These are phyloP conservation scores for Diaphora mendica DNA, from an alignment of 2,888 invertebrate genomes.

Conservation along the genomic window DNA sequence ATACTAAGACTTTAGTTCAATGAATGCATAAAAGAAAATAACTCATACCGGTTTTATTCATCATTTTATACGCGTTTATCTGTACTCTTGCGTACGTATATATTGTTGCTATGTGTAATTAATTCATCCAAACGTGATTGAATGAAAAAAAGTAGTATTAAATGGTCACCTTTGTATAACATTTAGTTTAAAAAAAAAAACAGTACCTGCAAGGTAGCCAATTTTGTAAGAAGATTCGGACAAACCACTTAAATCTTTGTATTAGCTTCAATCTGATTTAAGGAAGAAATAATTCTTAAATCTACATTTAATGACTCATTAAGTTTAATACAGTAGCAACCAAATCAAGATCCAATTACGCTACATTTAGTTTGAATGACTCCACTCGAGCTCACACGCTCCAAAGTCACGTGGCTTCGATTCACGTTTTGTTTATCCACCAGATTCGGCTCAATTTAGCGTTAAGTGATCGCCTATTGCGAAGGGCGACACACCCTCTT, in stretches of 20 bases:
- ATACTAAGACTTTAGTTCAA: not conserved
- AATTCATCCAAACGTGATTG: no score
- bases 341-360: conserved; percentile 81
- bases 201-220: not conserved
- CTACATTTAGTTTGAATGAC: conserved; percentile 79
- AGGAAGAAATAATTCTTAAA: conserved; percentile 3
- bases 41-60: not conserved
- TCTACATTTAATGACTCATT: conserved; percentile 55
- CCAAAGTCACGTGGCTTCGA: conserved; percentile 70
- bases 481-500: conserved; percentile 71
- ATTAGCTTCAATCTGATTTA: no score
- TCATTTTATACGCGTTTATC: not conserved
- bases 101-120: not conserved
- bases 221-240: not conserved
- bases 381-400: conserved; percentile 62
- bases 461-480: conserved; percentile 73
- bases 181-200: not conserved
- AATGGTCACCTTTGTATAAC: not conserved
- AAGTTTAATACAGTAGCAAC: conserved; percentile 56
- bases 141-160: no score
- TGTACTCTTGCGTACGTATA: rapidly evolving
- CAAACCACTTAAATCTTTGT: not conserved
- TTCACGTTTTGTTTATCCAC: conserved; percentile 76
- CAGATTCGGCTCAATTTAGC: conserved; percentile 79
- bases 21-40: no score